Evolutionary conservation across 2,888 invertebrate species (phyloP), one percentile per base, ranked within the genome.

Genomic region (Lasioglossum calceatum): DNA sequence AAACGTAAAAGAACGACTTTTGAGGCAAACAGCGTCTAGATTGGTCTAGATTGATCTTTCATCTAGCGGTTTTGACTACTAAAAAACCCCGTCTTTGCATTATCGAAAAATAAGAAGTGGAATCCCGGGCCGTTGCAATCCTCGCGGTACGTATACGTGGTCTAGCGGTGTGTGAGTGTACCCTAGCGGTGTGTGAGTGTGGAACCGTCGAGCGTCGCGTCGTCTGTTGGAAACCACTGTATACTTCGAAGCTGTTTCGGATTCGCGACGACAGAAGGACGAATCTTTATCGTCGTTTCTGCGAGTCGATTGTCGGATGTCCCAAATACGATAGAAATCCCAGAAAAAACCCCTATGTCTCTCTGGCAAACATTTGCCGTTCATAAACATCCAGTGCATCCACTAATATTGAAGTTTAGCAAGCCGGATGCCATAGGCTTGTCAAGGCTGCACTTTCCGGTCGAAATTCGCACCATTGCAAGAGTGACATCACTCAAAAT

Each of bases 321-420:
- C 47, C 47, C n/a, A 50, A 39, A 54, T 44, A 16, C 16, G 4
- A 72, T 44, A 77, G 64, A 50, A 54, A 73, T 44, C 4, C 1
- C 39, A 75, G 32, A 74, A 82, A 75, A 84, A 74, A 54, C 14
- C 39, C 81, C 77, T 64, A 85, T 61, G 72, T 84, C n/a, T 75
- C 77, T 64, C 42, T 23, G 27, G 77, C 64, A 92, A 92, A 92
- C 88, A 88, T 92, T 93, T 92, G 86, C 50, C 89, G 64, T 73
- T 73, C 77, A 86, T 82, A 90, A 93, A 91, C 89, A 85, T 86
- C 67, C 82, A 82, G 39, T 87, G 79, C 86, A 88, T 58, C 77
- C 78, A 39, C 44, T 75, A 92, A 93, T 91, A 91, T 92, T 93
- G 87, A 86, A 82, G 78, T 86, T 84, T 81, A n/a, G 73, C 42